Base-by-base conservation (phyloP, 2,888 invertebrate species). In the Aricia artaxerxes region DNA sequence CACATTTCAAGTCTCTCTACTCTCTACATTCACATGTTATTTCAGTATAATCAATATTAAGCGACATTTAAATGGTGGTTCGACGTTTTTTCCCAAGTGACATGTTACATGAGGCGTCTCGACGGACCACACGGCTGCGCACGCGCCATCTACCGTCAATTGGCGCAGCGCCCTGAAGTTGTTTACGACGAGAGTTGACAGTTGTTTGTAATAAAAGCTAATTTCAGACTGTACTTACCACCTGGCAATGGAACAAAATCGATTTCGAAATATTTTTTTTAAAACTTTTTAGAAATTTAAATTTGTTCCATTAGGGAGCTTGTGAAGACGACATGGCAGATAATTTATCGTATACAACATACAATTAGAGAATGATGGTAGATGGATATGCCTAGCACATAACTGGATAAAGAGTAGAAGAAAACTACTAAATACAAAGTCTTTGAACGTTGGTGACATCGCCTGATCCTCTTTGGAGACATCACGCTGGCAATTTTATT, bases 131-230 rank as follows among this genome's bases (percentile, higher is more conserved):
- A 93, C 91, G 84, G 90, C 87, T 87, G 86, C 85, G 87, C 90
- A 92, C 89, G 94, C 90, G 83, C 92, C 93, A 93, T 94, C 89
- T 90, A 90, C 88, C 84, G 82, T 87, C 92, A 92, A 94, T 93
- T 93, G 93, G 90, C 94, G 91, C 92, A 84, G 88, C 53, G 76
- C 2, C 24, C 24, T 49, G 75, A 75, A 75, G 49, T 44, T 24
- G 31, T 31, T 31, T 24, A 44, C n/a, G 44, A 24, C 75, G 13
- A 24, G 31, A 57, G 16, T 57, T 49, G 75, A 75, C 75, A 75
- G 49, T 73, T 44, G 24, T 49, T 75, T 49, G 75, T 75, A 75
- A 76, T 35, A 38, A 35, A 57, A 76, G 44, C 53, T 73, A 24
- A 40, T 44, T 73, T 73, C 44, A 73, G 73, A 9, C 35, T 69